These are phyloP conservation scores for Papilio protenor DNA, from an alignment of 2,888 invertebrate species.

Conservation along the genomic window DNA sequence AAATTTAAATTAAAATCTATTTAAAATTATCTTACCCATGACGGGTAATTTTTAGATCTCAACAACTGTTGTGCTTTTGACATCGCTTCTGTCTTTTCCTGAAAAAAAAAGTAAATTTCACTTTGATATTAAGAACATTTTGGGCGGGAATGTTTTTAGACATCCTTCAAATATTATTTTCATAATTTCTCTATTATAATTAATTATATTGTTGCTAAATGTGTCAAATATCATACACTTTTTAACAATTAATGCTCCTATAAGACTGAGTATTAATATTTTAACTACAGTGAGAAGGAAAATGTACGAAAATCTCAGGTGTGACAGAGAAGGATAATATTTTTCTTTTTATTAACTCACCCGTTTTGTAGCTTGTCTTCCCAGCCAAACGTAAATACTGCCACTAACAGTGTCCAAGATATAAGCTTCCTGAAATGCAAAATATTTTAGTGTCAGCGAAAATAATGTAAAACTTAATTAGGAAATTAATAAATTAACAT, in stretches of 20 bases:
- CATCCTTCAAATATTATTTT: too few relatives aligned
- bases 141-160: not conserved
- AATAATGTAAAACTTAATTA: not conserved
- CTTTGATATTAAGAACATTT: not conserved
- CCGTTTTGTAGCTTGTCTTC: slow-evolving; percentile 87
- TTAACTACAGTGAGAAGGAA: not conserved
- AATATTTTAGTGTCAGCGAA: not conserved
- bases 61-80: slow-evolving; percentile 87
- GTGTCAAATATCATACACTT: too few relatives aligned
- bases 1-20: not conserved
- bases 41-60: slow-evolving; percentile 88
- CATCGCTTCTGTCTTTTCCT: slow-evolving; percentile 91
- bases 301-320: not conserved
- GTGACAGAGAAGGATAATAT: not conserved
- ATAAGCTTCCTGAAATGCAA: slow-evolving; percentile 87
- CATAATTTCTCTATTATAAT: too few relatives aligned
- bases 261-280: not conserved
- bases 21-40: slow-evolving; percentile 85
- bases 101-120: slow-evolving; percentile 53
- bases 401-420: slow-evolving; percentile 91
- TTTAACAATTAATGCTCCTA: too few relatives aligned
- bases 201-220: too few relatives aligned
- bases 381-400: slow-evolving; percentile 94
- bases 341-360: slow-evolving; percentile 53
- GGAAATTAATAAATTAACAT: not conserved